A percentile compares a stretch with the other conserved stretches of the same genome.
These are phyloP conservation scores for Lagenorhynchus albirostris DNA, from an alignment of 2,113 vertebrate species.

Conservation along the genomic window DNA sequence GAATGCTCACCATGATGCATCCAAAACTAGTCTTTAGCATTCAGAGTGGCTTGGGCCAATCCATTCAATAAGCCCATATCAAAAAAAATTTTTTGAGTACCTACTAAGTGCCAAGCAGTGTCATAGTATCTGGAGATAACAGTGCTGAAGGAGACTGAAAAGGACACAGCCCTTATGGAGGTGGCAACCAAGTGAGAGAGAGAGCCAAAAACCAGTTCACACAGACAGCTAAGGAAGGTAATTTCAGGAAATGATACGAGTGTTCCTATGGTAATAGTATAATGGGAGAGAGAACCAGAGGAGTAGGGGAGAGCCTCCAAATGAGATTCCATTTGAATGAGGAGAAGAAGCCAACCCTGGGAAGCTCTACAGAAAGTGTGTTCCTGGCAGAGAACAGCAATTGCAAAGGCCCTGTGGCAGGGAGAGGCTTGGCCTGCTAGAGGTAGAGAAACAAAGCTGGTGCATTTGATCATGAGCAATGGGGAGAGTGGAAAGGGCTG, in stretches of 20 bases:
- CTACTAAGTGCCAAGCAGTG: background rate
- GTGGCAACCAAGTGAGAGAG: background rate
- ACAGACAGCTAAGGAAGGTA: too few species aligned
- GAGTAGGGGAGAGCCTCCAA: background rate
- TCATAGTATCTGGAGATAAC: background rate
- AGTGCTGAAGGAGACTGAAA: background rate
- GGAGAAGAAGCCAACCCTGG: background rate
- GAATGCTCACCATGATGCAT: background rate
- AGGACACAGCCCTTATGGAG: background rate
- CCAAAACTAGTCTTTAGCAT: background rate
- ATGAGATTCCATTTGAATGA: background rate
- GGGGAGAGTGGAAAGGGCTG: background rate
- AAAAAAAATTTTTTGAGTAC: background rate
- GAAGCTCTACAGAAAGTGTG: accelerated
- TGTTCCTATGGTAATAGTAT: accelerated
- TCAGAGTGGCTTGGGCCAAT: background rate
- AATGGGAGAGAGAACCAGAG: background rate
- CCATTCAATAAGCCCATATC: background rate
- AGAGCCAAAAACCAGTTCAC: too few species aligned
- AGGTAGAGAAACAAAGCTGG: accelerated
- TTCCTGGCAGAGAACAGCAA: background rate
- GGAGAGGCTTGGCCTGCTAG: accelerated
- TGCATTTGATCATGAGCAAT: accelerated
- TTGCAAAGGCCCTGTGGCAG: background rate
- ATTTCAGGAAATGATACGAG: background rate